Base-by-base conservation (phyloP, 1,140 invertebrate species). In the Calephelis virginiensis region DNA sequence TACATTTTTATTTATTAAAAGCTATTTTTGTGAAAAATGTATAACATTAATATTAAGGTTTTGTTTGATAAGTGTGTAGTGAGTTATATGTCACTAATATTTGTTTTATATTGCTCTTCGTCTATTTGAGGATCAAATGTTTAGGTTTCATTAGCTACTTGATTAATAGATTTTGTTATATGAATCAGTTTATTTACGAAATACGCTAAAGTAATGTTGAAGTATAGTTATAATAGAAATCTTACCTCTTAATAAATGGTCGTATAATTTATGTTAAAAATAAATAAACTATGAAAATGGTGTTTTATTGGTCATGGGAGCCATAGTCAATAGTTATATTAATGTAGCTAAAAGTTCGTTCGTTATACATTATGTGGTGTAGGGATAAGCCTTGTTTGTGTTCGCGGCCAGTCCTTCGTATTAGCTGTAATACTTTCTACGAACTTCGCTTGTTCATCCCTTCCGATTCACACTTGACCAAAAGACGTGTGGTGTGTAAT, bases 231-330 rank as follows among this genome's bases (percentile, higher is more conserved):
- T 71, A 70, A 64, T 76, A 76, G 65, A 64, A 74, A 67, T 9
- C 59, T 78, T 70, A 71, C 63, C 62, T 73, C 74, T 75, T 72
- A 53, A 70, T 68, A 71, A 66, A 73, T 70, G 71, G 68, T 73
- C 72, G 64, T 73, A 72, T 66, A 67, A 68, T 74, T 71, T 43
- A 72, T 73, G 66, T 70, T 62, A 68, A 53, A 61, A 71, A 71
- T 70, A 70, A 70, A 70, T 64, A 62, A 48, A 63, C 17, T 56
- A 45, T 43, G 28, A 68, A 63, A 68, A 63, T 14, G 8, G 13
- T 68, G 17, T 53, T 53, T 53, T 53, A 53, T 10, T 53, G 49
- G 13, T 40, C 40, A 40, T 17, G 17, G 17, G 17, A 17, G 17
- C 17, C 3, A 17, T 17, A 3, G 3, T 17, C 17, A 17, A 17